These are phyloP conservation scores for Trypoxylus dichotomus DNA, from an alignment of 1,140 invertebrate species.

Conservation along the genomic window DNA sequence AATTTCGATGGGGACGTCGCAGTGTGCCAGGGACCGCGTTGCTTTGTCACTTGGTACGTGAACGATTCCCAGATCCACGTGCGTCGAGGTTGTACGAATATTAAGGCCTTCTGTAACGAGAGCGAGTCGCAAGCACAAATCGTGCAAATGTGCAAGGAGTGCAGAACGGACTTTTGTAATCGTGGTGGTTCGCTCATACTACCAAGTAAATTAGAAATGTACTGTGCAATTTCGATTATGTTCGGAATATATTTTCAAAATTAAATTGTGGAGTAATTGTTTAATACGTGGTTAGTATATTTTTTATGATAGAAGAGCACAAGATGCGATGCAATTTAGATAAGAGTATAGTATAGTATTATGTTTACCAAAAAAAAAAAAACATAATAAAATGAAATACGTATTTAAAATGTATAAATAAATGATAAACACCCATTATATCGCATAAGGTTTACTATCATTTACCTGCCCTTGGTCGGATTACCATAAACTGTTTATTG, in stretches of 20 bases:
- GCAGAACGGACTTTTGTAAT: neutral
- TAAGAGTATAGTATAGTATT: too few species aligned
- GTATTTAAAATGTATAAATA: too few species aligned
- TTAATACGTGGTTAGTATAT: too few species aligned
- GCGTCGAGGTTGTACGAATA: neutral
- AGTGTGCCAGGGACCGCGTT: neutral
- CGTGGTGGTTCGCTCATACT: neutral
- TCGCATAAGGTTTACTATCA: too few species aligned
- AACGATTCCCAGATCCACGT: neutral
- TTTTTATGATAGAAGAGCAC: too few species aligned
- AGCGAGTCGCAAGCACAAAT: neutral
- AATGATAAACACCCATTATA: too few species aligned
- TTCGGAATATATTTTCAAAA: neutral
- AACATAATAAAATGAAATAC: too few species aligned
- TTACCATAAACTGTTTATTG: too few species aligned
- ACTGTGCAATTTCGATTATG: neutral
- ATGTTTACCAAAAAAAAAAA: too few species aligned
- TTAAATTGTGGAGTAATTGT: neutral
- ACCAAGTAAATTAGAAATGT: neutral
- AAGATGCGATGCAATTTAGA: too few species aligned
- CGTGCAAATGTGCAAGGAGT: neutral
- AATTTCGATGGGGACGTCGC: neutral
- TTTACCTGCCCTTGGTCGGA: too few species aligned
- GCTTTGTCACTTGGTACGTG: neutral
- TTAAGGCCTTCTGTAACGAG: neutral